These are phyloP conservation scores for Andrena cerasifolii DNA, from an alignment of 1,140 invertebrate species.

Conservation along the genomic window DNA sequence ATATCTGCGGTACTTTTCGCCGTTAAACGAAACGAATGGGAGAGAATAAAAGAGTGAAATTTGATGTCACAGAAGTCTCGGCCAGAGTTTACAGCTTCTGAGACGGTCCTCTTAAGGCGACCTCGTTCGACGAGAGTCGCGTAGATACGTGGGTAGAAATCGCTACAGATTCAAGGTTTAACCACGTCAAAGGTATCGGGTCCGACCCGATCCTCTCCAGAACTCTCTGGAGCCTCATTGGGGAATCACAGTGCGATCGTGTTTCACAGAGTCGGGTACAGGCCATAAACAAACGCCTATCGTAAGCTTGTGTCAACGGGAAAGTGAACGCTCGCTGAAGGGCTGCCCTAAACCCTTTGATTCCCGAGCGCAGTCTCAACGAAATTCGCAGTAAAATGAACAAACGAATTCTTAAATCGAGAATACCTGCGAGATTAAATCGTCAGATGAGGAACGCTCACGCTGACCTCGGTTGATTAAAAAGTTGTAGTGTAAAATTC, in stretches of 20 bases:
- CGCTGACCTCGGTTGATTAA: too few species aligned
- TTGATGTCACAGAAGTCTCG: background rate
- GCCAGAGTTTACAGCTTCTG: background rate
- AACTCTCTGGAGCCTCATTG: constrained; percentile 47
- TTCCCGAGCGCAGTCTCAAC: background rate
- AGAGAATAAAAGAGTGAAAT: background rate
- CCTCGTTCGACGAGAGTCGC: background rate
- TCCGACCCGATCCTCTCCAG: constrained; percentile 33
- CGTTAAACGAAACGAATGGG: background rate
- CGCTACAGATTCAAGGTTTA: constrained; percentile 28
- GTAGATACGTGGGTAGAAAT: constrained; percentile 11
- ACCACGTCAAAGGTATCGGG: constrained; percentile 43
- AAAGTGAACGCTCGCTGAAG: background rate
- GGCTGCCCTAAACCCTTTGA: background rate
- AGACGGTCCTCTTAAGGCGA: background rate
- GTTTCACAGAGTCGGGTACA: constrained; percentile 41
- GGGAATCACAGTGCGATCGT: constrained; percentile 43
- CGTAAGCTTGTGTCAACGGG: background rate
- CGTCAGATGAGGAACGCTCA: too few species aligned
- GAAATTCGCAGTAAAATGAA: background rate
- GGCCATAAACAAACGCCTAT: constrained; percentile 34
- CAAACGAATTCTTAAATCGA: background rate
- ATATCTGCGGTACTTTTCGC: too few species aligned
- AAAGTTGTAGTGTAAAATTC: background rate
- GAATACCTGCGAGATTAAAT: background rate